Percentiles rank a stretch among this genome's conserved stretches.
Conservation (phyloP, 2,113 vertebrate species). For the Cichladusa arquata region DNA sequence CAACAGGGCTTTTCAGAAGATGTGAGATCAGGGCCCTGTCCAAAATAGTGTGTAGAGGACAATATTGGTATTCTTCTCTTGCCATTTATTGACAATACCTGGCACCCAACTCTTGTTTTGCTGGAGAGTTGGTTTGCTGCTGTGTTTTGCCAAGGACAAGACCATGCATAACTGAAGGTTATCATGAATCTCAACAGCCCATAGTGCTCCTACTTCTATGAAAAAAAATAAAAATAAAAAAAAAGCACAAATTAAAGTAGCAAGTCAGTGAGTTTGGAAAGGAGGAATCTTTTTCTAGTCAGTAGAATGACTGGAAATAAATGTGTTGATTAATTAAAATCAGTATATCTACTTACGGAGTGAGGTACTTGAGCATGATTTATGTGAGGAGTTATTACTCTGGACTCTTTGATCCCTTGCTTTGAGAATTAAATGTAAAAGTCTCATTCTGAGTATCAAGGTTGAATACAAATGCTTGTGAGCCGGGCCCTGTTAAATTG, state of each 20-base stretch:
- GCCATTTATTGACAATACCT: not conserved
- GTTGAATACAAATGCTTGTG: not conserved
- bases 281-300: not conserved
- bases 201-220: not conserved
- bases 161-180: not conserved
- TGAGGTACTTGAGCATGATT: not conserved
- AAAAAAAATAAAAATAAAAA: not conserved
- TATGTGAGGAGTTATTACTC: not conserved
- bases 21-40: fast-evolving
- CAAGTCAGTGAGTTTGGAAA: not conserved
- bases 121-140: not conserved
- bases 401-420: not conserved
- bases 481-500: not conserved
- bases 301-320: not conserved
- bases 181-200: not conserved
- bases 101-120: not conserved
- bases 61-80: not conserved
- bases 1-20: not conserved
- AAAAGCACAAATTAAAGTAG: not conserved
- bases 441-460: not conserved
- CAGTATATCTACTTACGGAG: not conserved
- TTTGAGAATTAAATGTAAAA: conserved; percentile 4
- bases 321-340: conserved; percentile 4
- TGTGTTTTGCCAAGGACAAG: not conserved
- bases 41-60: not conserved